Evolutionary conservation across 1,140 invertebrate genomes (phyloP), one percentile per base, ranked within the genome.

Genomic region (Oscheius sp.): DNA sequence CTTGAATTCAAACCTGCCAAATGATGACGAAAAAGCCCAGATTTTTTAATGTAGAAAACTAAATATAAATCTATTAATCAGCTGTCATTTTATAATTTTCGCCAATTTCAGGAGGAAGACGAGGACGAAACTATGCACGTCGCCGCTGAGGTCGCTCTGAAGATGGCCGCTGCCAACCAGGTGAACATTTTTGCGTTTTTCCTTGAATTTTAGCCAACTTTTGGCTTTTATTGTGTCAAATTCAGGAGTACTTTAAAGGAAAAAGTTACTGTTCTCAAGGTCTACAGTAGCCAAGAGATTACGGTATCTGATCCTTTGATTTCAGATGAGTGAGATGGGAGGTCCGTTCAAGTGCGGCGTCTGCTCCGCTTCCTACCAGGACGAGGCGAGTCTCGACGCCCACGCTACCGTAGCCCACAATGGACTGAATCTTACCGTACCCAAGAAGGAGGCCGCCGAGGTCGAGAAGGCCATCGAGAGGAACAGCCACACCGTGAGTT

Each of bases 121-220:
- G 71, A 68, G 13, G 73, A 75, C 31, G 73, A 66, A 0, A 58
- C 71, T n/a, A 32, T 76, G 42, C 28, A 68, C n/a, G 28, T 68
- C 23, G 75, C 75, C 2, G 68, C 75, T 3, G 65, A 75, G 38
- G 75, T 62, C 10, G 75, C 75, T 29, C 45, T 76, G 35, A 55
- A 76, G n/a, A 76, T 76, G 75, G 72, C 59, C 29, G 35, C 35
- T 18, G 45, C 26, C 4, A 68, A 68, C 29, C 3, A 65, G 36
- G 63, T 65, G 20, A 42, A 20, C n/a, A n/a, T n/a, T n/a, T n/a
- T n/a, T n/a, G n/a, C n/a, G n/a, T n/a, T n/a, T n/a, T n/a, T n/a
- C n/a, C n/a, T n/a, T n/a, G n/a, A n/a, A n/a, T n/a, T n/a, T n/a
- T n/a, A n/a, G n/a, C n/a, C n/a, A n/a, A n/a, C n/a, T n/a, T n/a